Conservation (phyloP, 1,140 invertebrate genomes). For the Meteorus sp. region DNA sequence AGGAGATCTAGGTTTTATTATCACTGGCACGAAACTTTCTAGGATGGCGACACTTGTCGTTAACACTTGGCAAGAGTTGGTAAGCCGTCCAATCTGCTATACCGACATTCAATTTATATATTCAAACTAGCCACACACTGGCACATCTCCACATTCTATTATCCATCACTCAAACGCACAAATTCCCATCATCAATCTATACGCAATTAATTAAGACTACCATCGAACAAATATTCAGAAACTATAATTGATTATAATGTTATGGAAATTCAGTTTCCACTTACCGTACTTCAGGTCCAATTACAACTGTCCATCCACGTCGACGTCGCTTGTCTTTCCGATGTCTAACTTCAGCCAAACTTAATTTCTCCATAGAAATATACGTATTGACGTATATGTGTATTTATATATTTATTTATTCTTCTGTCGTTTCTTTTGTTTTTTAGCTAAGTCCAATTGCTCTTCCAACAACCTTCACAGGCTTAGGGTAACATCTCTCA, state of each 20-base stretch:
- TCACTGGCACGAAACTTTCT: constrained; percentile 10
- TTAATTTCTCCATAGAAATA: constrained; percentile 57
- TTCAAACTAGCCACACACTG: neutral
- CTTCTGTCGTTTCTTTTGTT: too few relatives aligned
- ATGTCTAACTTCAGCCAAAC: constrained; percentile 50
- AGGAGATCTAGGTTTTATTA: neutral
- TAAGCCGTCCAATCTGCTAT: constrained; percentile 10
- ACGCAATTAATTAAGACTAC: too few relatives aligned
- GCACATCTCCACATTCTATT: neutral
- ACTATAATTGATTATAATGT: constrained; percentile 13
- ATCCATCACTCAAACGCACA: too few relatives aligned
- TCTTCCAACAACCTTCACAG: too few relatives aligned
- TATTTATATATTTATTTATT: neutral
- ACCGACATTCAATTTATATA: constrained; percentile 28
- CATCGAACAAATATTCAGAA: constrained; percentile 1
- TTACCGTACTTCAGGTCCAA: constrained; percentile 66
- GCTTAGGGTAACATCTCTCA: too few relatives aligned
- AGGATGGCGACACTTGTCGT: constrained; percentile 29
- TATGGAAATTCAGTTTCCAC: constrained; percentile 29
- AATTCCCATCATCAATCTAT: too few relatives aligned
- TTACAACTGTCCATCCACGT: constrained; percentile 67
- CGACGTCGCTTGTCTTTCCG: constrained; percentile 60
- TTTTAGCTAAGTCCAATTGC: too few relatives aligned
- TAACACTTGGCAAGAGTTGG: neutral
- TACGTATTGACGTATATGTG: too few relatives aligned